phyloP scores from a whole-genome alignment of 2,888 invertebrate genomes.

The Quadriops clusia region DNA sequence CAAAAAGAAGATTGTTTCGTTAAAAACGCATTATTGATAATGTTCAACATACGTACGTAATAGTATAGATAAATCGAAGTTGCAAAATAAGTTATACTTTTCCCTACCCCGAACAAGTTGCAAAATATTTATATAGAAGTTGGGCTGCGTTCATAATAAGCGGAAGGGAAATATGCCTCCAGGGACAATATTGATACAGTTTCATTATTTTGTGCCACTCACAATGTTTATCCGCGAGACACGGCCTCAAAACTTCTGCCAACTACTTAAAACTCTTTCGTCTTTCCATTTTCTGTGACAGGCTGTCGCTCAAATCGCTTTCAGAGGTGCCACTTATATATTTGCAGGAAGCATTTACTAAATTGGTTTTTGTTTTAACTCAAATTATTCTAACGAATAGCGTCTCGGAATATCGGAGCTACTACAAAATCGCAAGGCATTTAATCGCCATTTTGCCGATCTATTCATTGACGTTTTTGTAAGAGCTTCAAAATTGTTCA shows the following conservation, averaged over 20 bases:
- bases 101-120: conserved; percentile 12
- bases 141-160: conserved; percentile 13
- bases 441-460: no score
- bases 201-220: conserved; percentile 30
- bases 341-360: conserved; percentile 30
- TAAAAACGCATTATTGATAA: no score
- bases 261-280: conserved; percentile 40
- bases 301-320: conserved; percentile 36
- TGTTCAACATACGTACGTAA: no score
- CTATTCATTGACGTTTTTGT: no score
- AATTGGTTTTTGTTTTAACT: conserved; percentile 25
- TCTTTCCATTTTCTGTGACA: conserved; percentile 37
- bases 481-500: no score
- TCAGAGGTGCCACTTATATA: conserved; percentile 29
- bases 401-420: no score
- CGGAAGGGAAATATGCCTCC: conserved; percentile 12
- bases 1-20: not conserved
- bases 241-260: conserved; percentile 34
- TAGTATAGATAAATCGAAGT: no score
- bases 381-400: conserved; percentile 10
- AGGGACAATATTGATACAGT: conserved; percentile 20
- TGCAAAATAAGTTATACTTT: no score
- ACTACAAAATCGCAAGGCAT: no score
- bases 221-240: conserved; percentile 34
- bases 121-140: conserved; percentile 12